These are phyloP conservation scores for Calyptomena viridis DNA, from an alignment of 2,113 vertebrate genomes.

Conservation along the genomic window DNA sequence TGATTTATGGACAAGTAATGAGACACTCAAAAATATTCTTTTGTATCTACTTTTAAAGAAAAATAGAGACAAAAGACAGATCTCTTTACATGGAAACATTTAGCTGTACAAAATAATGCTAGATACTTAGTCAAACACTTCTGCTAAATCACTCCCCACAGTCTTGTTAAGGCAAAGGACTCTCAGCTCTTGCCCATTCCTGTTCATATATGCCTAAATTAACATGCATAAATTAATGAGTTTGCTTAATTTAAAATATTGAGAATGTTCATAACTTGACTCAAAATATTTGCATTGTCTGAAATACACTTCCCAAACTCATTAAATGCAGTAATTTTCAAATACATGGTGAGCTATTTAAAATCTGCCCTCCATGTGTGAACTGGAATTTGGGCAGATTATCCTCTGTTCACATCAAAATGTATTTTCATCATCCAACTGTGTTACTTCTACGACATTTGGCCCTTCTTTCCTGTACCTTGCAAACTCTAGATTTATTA, in stretches of 20 bases:
- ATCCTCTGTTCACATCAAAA: background rate
- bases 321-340: background rate
- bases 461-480: background rate
- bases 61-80: background rate
- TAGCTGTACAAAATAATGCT: background rate
- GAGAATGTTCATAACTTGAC: background rate
- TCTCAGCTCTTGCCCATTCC: background rate
- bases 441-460: background rate
- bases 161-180: background rate
- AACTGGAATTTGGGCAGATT: background rate
- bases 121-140: background rate
- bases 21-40: background rate
- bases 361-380: background rate
- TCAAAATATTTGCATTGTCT: background rate
- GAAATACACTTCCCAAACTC: background rate
- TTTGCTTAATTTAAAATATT: background rate
- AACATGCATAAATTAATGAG: background rate
- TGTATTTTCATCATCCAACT: background rate
- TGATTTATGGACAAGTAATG: background rate
- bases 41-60: background rate
- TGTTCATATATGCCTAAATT: background rate
- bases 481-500: background rate
- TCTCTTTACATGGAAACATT: background rate
- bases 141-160: background rate
- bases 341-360: background rate